phyloP scores from a whole-genome alignment of 2,797 vertebrate species.

The Syngnathus acus region DNA sequence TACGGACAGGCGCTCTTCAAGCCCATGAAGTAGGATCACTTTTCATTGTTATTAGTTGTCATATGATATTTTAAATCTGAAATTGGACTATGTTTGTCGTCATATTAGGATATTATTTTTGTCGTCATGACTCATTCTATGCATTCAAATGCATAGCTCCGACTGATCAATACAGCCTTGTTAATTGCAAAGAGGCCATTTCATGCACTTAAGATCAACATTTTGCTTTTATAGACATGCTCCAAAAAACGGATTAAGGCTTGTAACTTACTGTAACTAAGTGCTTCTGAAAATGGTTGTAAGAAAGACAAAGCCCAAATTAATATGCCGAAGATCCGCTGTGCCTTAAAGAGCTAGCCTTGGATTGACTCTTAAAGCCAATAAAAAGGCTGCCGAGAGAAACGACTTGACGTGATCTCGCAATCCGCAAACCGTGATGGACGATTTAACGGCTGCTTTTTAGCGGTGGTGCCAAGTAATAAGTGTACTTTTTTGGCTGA shows the following conservation, averaged over 20 bases:
- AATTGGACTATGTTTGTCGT: no score
- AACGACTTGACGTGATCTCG: background rate
- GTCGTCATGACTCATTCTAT: no score
- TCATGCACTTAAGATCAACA: no score
- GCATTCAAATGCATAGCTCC: no score
- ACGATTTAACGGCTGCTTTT: background rate
- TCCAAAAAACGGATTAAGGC: no score
- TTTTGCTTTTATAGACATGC: no score
- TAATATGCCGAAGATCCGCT: background rate
- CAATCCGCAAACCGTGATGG: background rate
- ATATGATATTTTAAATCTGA: no score
- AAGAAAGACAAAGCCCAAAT: background rate
- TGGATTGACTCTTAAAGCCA: background rate
- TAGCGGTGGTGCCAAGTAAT: background rate
- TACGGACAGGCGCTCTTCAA: constrained; percentile 88
- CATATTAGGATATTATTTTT: no score
- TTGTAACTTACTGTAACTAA: no score
- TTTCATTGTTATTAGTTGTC: background rate
- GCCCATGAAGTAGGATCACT: constrained; percentile 71
- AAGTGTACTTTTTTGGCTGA: constrained; percentile 6
- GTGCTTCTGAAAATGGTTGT: no score
- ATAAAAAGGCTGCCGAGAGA: background rate
- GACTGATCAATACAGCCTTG: no score
- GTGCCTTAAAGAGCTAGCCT: background rate
- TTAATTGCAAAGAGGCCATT: no score